Base-by-base conservation (phyloP, 2,113 vertebrate genomes). In the Platycercus adscitus region DNA sequence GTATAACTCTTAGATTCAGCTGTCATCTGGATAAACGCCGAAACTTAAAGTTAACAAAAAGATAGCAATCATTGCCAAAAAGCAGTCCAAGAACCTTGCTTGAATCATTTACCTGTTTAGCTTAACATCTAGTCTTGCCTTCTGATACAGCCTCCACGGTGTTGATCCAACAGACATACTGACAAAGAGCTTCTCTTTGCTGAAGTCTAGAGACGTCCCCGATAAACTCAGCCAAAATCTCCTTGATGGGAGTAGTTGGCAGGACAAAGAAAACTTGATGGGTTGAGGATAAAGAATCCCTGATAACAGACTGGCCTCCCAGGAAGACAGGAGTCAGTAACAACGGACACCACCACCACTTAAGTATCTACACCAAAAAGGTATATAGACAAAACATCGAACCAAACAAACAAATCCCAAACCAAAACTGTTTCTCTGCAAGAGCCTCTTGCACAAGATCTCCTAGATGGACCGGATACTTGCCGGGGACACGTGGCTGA, bases 111-210 rank as follows among this genome's bases (percentile, higher is more conserved):
- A 7, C 3, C 28, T 47, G 23, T 65, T 53, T 35, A 52, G 6
- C 11, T 55, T 12, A 29, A 41, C 4, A 13, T 11, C 14, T 26
- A 73, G 20, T 35, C 20, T 23, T 58, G 9, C 6, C 15, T 81
- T 71, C 18, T 72, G 58, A 68, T 17, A 77, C 12, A 84, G 8
- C 12, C 10, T 52, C 4, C 0, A 14, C 13, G 61, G 65, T 71
- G 15, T 17, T 1, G 0, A 43, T 25, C 11, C 4, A 5, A 14
- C 20, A 47, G 58, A 64, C 1, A 1, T 10, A 11, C 11, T 2
- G 7, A n/a, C 3, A 18, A 13, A 63, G 33, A 21, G 13, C 5
- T 5, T 18, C 41, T 25, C 15, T 29, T 25, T 55, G 15, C 7
- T 2, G 1, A 76, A 76, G 35, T 7, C 15, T 9, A 18, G 39